Evolutionary conservation across 2,797 vertebrate genomes (phyloP).

Genomic region (Pantherophis vulpinus): DNA sequence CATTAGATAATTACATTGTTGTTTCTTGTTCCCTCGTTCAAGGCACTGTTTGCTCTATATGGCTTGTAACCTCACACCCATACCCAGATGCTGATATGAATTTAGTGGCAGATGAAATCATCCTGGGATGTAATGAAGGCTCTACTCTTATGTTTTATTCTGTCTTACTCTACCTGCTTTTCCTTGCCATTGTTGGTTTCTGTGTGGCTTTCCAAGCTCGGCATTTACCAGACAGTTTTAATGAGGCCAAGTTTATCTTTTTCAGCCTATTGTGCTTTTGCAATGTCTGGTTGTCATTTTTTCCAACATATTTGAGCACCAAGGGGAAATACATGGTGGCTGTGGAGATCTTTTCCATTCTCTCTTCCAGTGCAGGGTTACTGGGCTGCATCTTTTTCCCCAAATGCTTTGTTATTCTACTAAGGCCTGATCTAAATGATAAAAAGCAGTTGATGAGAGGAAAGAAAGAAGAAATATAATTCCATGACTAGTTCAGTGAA

Average conservation of each 20-base stretch:
- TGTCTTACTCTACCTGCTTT: neutral
- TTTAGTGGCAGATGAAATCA: neutral
- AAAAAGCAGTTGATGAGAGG: too few relatives aligned
- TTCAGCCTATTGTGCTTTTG: neutral
- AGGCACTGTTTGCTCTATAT: rapidly evolving
- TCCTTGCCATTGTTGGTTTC: neutral
- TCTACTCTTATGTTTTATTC: neutral
- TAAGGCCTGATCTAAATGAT: neutral
- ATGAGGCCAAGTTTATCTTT: neutral
- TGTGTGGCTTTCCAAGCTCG: neutral
- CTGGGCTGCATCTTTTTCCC: too few relatives aligned
- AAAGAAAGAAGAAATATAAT: too few relatives aligned
- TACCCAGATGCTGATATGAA: neutral
- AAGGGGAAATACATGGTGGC: too few relatives aligned
- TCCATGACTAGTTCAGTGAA: too few relatives aligned
- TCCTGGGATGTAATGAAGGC: neutral
- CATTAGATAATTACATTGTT: neutral
- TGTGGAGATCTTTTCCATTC: neutral
- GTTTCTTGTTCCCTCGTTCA: neutral
- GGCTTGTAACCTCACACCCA: neutral
- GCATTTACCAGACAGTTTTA: neutral
- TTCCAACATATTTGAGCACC: neutral
- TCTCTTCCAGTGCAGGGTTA: too few relatives aligned
- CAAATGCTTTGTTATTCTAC: neutral
- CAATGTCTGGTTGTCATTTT: neutral